Evolutionary conservation across 2,888 invertebrate genomes (phyloP).

Genomic region (Dermolepida albohirtum): DNA sequence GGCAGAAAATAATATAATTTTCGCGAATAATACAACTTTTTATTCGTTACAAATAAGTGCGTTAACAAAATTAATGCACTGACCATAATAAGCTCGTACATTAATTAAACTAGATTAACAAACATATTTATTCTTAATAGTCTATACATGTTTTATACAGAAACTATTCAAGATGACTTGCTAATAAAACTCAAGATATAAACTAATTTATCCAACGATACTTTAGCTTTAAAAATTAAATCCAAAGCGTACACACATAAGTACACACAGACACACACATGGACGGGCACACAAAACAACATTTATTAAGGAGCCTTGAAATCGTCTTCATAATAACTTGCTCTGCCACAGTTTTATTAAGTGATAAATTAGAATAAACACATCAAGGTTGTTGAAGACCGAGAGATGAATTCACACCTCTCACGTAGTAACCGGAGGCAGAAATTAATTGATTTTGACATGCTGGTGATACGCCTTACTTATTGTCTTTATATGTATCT

Average conservation of each 20-base stretch:
- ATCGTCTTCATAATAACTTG: conserved; percentile 39
- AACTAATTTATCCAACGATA: too few relatives aligned
- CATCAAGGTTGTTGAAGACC: conserved; percentile 47
- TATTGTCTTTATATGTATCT: conserved; percentile 24
- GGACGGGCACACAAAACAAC: not conserved
- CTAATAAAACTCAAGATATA: too few relatives aligned
- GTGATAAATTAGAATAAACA: conserved; percentile 47
- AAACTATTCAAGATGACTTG: too few relatives aligned
- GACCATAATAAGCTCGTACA: too few relatives aligned
- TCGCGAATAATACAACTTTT: too few relatives aligned
- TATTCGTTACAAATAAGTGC: too few relatives aligned
- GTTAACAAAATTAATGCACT: too few relatives aligned
- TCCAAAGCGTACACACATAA: not conserved
- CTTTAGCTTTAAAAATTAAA: too few relatives aligned
- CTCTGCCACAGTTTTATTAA: conserved; percentile 34
- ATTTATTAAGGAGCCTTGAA: conserved; percentile 10
- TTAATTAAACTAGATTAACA: too few relatives aligned
- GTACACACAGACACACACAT: not conserved
- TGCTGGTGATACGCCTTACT: conserved; percentile 50
- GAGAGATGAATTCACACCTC: conserved; percentile 50
- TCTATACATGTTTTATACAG: too few relatives aligned
- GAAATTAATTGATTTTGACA: conserved; percentile 53
- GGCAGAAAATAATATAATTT: too few relatives aligned
- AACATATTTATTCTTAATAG: too few relatives aligned
- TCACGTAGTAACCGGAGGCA: conserved; percentile 48